phyloP scores from a whole-genome alignment of 2,888 invertebrate species.

The Tipula helvola region DNA sequence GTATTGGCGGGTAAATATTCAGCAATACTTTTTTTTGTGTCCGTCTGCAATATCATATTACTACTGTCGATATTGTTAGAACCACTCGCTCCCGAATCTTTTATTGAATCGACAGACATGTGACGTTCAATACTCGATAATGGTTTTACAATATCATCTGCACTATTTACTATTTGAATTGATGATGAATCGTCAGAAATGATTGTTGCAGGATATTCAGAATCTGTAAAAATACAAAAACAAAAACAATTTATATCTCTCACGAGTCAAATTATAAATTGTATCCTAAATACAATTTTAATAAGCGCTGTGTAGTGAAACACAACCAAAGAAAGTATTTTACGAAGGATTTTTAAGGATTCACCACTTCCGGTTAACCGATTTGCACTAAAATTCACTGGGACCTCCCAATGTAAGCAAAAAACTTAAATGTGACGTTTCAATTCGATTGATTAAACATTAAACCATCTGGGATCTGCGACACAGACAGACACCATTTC shows the following conservation, averaged over 20 bases:
- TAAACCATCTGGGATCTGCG: no score
- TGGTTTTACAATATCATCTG: conserved; percentile 15
- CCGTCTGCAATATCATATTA: neutral
- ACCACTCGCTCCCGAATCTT: conserved; percentile 46
- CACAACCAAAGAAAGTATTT: no score
- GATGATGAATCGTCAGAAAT: conserved; percentile 13
- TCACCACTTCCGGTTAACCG: no score
- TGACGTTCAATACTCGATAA: conserved; percentile 34
- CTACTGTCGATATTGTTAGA: conserved; percentile 17
- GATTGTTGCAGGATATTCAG: neutral
- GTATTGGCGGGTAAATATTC: conserved; percentile 45
- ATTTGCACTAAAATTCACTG: no score
- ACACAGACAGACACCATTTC: no score
- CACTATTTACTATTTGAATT: conserved; percentile 18
- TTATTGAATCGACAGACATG: conserved; percentile 47
- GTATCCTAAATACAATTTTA: no score
- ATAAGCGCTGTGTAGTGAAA: no score
- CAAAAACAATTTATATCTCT: neutral
- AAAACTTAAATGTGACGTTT: no score
- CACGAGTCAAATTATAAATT: no score
- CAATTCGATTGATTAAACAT: no score
- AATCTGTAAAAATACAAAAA: neutral
- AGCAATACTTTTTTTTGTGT: conserved; percentile 30
- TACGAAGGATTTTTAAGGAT: no score
- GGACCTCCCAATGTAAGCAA: no score